Conservation (phyloP, 2,888 invertebrate species). For the Pemphredon lugubris region DNA sequence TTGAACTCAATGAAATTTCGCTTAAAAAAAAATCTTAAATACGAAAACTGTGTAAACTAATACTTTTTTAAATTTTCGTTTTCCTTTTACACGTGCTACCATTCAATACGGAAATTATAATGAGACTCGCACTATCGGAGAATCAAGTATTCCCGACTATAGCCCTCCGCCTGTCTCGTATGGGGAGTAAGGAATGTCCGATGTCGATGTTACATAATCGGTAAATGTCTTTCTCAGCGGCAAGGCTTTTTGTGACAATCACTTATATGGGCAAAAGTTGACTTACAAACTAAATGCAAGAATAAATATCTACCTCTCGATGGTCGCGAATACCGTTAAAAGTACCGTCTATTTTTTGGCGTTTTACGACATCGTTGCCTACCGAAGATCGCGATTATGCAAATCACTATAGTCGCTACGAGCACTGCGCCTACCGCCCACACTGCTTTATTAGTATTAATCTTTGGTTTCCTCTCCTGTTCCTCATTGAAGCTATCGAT, state of each 20-base stretch:
- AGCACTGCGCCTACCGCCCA: conserved; percentile 75
- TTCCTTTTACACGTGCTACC: conserved; percentile 2
- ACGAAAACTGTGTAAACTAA: conserved; percentile 9
- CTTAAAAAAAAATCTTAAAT: neutral
- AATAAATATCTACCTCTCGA: conserved; percentile 56
- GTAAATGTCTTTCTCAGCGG: conserved; percentile 21
- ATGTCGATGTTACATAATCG: conserved; percentile 33
- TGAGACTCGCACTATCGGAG: conserved; percentile 6
- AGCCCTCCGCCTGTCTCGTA: conserved; percentile 17
- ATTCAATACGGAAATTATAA: neutral
- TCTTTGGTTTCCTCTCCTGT: conserved; percentile 61
- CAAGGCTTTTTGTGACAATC: conserved; percentile 42
- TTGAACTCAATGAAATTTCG: conserved; percentile 23
- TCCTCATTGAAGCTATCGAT: conserved; percentile 10
- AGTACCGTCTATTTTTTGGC: conserved; percentile 78
- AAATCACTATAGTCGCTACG: conserved; percentile 72
- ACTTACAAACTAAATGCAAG: conserved; percentile 56
- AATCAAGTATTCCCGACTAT: conserved; percentile 1
- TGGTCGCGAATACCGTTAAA: conserved; percentile 53
- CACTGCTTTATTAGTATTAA: conserved; percentile 73
- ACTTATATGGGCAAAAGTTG: conserved; percentile 43
- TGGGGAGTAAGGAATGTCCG: conserved; percentile 50
- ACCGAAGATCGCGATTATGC: conserved; percentile 76
- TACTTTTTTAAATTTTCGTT: conserved; percentile 21
- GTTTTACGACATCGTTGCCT: conserved; percentile 74